Base-by-base conservation (phyloP, 1,140 invertebrate species). In the Ips nitidus region DNA sequence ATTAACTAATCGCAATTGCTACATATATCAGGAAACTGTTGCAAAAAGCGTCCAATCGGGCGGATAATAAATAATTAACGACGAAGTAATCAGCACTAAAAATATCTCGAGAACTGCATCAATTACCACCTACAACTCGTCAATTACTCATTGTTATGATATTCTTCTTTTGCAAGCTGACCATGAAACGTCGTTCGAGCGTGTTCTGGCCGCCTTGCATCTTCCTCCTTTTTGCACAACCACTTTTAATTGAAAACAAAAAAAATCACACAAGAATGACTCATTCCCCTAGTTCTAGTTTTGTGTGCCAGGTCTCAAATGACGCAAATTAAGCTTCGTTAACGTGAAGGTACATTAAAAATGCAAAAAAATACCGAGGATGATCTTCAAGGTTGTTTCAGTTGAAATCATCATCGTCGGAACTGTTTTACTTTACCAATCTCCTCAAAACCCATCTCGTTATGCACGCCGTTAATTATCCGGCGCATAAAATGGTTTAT, bases 71-170 rank as follows among this genome's bases (percentile, higher is more conserved):
- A 1, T 22, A 50, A 8, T 50, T 50, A 22, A 8, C 45, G 6
- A 50, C 6, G 6, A 50, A 50, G 22, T 22, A 22, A 50, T 55
- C 52, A 55, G 5, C 52, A 55, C 52, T 55, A 55, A 55, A 55
- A 55, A 55, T 55, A 55, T 37, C 8, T 22, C 52, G 37, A 8
- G 52, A 59, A 59, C 38, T 59, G 41, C 57, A 59, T 59, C 57
- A 59, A 59, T 59, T 59, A 59, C 57, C 57, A 59, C 57, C 57
- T 59, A 59, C 57, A 59, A 59, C 57, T 41, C 39, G 38, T 59
- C 57, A n/a, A 59, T 59, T 59, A 59, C 38, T 59, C 57, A 59
- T 59, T 59, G 57, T 59, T 59, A 59, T 59, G 57, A 59, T 59
- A 59, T 59, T 59, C 57, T 59, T 59, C 57, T 59, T 59, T 59